These are phyloP conservation scores for Oryzias celebensis DNA, from an alignment of 2,113 vertebrate species.

Conservation along the genomic window DNA sequence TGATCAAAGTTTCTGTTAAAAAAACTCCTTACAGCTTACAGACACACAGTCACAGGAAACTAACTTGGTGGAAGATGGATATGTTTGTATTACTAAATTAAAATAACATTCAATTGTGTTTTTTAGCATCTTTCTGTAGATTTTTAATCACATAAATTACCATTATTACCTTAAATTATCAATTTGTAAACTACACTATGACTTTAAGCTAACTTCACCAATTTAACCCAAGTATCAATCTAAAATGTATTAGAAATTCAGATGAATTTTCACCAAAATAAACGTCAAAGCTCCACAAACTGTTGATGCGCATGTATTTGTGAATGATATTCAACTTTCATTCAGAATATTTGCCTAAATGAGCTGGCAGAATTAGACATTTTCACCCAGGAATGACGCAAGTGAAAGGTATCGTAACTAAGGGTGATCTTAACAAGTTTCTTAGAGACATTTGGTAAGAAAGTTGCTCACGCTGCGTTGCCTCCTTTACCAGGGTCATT, in stretches of 20 bases:
- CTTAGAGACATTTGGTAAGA: conserved; percentile 50
- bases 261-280: no score
- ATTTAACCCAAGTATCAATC: no score
- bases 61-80: conserved; percentile 4
- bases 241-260: no score
- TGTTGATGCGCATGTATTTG: neutral
- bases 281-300: no score
- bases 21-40: neutral
- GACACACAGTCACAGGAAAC: neutral
- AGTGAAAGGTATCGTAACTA: conserved; percentile 53
- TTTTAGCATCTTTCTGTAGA: neutral
- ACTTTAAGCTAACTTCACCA: no score
- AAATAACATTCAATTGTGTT: neutral
- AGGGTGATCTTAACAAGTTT: conserved; percentile 64
- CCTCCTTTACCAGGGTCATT: conserved; percentile 39
- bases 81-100: neutral
- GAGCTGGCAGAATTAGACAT: conserved; percentile 63
- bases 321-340: conserved; percentile 31
- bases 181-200: neutral
- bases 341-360: conserved; percentile 41
- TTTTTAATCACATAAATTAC: neutral
- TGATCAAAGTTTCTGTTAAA: neutral
- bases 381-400: conserved; percentile 66
- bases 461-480: conserved; percentile 61
- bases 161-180: neutral